Conservation (phyloP, 2,888 invertebrate species). For the Papilio elwesi region DNA sequence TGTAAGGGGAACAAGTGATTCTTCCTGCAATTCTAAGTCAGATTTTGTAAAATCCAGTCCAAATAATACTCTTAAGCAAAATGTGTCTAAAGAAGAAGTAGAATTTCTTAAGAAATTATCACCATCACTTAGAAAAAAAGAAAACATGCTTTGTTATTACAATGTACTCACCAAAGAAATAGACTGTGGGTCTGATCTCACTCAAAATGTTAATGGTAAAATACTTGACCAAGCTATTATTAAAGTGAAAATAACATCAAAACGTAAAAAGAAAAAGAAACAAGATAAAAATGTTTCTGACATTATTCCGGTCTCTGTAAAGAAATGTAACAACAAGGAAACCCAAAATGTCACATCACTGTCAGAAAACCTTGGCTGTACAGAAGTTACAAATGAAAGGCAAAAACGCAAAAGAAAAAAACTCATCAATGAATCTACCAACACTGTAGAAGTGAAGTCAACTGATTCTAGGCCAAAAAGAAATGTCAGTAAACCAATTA, state of each 20-base stretch:
- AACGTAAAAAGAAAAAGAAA: slow-evolving; percentile 61
- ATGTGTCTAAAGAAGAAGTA: slow-evolving; percentile 63
- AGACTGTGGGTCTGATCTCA: slow-evolving; percentile 48
- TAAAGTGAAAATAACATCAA: slow-evolving; percentile 68
- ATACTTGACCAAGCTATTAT: slow-evolving; percentile 55
- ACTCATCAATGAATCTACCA: slow-evolving; percentile 30
- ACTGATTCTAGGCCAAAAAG: slow-evolving; percentile 65
- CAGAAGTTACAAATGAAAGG: slow-evolving; percentile 41
- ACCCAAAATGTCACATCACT: not conserved
- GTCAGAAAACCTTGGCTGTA: slow-evolving; percentile 19
- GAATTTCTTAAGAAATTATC: slow-evolving; percentile 82
- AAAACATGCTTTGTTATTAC: slow-evolving; percentile 86
- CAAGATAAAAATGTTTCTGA: slow-evolving; percentile 44
- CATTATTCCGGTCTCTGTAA: not conserved
- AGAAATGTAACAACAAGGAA: not conserved
- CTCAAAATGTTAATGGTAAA: slow-evolving; percentile 46
- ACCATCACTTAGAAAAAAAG: slow-evolving; percentile 84
- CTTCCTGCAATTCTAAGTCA: slow-evolving; percentile 36
- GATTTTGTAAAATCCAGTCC: slow-evolving; percentile 44
- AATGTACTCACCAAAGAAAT: slow-evolving; percentile 75
- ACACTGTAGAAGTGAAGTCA: slow-evolving; percentile 34
- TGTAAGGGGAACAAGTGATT: slow-evolving; percentile 30
- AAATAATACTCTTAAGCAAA: slow-evolving; percentile 45
- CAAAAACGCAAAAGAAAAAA: slow-evolving; percentile 52
- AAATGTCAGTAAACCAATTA: slow-evolving; percentile 67